These are phyloP conservation scores for Apamea epomidion DNA, from an alignment of 2,888 invertebrate species.

Conservation along the genomic window DNA sequence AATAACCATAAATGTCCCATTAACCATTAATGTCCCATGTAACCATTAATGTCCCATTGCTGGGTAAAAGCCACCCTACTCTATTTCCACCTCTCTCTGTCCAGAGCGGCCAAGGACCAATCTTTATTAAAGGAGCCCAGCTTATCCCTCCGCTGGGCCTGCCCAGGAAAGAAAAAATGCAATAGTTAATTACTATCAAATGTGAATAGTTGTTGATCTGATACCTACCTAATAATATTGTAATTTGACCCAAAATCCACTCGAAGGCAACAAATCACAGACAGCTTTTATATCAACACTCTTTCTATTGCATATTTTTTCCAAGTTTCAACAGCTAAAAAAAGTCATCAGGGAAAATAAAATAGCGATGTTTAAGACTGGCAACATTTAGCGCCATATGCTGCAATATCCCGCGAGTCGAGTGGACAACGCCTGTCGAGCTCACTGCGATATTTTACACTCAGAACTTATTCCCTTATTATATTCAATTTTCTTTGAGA, in stretches of 20 bases:
- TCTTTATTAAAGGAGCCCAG: too few species aligned
- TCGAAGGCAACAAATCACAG: background rate
- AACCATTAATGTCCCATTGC: too few species aligned
- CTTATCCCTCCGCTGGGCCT: too few species aligned
- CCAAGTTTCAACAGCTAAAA: background rate
- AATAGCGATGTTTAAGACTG: slow-evolving; percentile 16
- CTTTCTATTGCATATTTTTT: background rate
- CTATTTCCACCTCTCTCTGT: too few species aligned
- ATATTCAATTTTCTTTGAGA: slow-evolving; percentile 12
- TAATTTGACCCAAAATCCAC: background rate
- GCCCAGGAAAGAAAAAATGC: too few species aligned
- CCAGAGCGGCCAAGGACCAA: too few species aligned
- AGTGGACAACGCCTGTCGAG: slow-evolving; percentile 52
- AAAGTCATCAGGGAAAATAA: slow-evolving; percentile 17
- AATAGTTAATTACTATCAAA: background rate
- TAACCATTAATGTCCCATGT: too few species aligned
- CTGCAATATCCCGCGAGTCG: slow-evolving; percentile 10
- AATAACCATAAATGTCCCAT: too few species aligned
- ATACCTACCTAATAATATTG: background rate
- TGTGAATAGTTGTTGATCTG: background rate
- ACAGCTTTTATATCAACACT: background rate
- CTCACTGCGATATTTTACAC: slow-evolving; percentile 44
- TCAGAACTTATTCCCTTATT: slow-evolving; percentile 26
- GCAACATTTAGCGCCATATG: slow-evolving; percentile 17
- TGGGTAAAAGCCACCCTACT: too few species aligned